phyloP scores from a whole-genome alignment of 1,140 invertebrate species.

The Lasioglossum albipes region DNA sequence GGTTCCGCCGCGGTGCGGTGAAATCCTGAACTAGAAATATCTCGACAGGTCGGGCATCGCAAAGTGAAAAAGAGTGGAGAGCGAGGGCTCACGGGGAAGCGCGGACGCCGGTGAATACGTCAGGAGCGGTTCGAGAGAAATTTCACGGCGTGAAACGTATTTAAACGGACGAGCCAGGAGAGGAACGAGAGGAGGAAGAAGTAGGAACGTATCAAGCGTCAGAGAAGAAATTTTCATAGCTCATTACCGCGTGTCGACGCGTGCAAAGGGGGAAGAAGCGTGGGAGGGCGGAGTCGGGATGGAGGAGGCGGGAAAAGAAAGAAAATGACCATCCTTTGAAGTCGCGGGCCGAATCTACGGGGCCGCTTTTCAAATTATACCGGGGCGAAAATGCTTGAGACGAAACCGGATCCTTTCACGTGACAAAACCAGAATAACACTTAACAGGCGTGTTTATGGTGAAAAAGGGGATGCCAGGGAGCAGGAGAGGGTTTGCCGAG shows the following conservation, averaged over 20 bases:
- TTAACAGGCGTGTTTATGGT: constrained; percentile 17
- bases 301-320: not conserved
- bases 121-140: not conserved
- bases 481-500: not conserved
- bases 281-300: too few relatives aligned
- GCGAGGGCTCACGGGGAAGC: too few relatives aligned
- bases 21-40: too few relatives aligned
- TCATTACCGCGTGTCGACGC: constrained; percentile 2
- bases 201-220: constrained; percentile 7
- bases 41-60: too few relatives aligned
- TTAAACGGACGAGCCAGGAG: not conserved
- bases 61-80: not conserved
- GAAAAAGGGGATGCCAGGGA: not conserved
- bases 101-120: not conserved
- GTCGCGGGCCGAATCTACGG: not conserved
- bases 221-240: constrained; percentile 16
- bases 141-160: constrained; percentile 1
- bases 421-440: constrained; percentile 30
- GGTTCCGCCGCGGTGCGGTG: too few relatives aligned
- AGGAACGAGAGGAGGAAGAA: too few relatives aligned
- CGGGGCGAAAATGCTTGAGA: constrained; percentile 3
- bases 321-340: constrained; percentile 23
- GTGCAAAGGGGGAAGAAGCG: too few relatives aligned
- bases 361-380: constrained; percentile 19
- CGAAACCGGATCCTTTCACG: constrained; percentile 12